phyloP scores from a whole-genome alignment of 2,113 vertebrate genomes.

The Pseudorasbora parva region DNA sequence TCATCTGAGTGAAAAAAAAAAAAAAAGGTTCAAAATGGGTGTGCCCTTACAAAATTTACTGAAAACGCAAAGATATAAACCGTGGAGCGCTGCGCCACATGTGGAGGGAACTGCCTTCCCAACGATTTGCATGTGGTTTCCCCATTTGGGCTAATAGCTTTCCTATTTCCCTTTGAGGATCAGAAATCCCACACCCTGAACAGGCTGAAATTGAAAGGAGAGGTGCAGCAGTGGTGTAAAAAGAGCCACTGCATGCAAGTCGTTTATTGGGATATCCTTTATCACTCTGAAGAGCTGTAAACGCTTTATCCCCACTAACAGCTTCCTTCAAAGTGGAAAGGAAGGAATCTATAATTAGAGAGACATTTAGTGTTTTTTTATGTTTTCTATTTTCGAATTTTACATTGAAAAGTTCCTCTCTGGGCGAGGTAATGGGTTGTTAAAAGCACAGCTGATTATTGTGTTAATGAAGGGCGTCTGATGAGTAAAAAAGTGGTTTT shows the following conservation, averaged over 20 bases:
- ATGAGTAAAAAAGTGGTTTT: neutral
- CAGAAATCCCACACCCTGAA: conserved; percentile 72
- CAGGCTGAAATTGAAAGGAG: conserved; percentile 72
- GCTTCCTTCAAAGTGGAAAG: conserved; percentile 72
- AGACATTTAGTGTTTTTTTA: conserved; percentile 67
- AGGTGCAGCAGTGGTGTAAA: conserved; percentile 58
- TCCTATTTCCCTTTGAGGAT: conserved; percentile 70
- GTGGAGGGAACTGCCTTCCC: conserved; percentile 50
- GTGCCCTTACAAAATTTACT: conserved; percentile 11
- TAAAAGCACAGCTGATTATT: conserved; percentile 58
- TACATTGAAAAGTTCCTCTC: conserved; percentile 65
- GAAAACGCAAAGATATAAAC: conserved; percentile 32
- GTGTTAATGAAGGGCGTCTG: conserved; percentile 46
- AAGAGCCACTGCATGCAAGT: conserved; percentile 56
- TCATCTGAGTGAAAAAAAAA: neutral
- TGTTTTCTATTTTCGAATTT: conserved; percentile 74
- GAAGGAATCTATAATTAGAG: conserved; percentile 80
- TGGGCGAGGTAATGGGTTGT: conserved; percentile 52
- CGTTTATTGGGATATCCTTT: conserved; percentile 59
- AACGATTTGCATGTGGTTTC: conserved; percentile 55
- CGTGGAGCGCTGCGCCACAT: conserved; percentile 47
- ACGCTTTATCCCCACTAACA: conserved; percentile 74
- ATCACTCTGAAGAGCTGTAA: conserved; percentile 65
- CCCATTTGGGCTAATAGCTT: conserved; percentile 69
- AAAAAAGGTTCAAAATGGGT: neutral